Evolutionary conservation across 2,113 vertebrate species (phyloP), one percentile per base, ranked within the genome.

Genomic region (Scomber colias): DNA sequence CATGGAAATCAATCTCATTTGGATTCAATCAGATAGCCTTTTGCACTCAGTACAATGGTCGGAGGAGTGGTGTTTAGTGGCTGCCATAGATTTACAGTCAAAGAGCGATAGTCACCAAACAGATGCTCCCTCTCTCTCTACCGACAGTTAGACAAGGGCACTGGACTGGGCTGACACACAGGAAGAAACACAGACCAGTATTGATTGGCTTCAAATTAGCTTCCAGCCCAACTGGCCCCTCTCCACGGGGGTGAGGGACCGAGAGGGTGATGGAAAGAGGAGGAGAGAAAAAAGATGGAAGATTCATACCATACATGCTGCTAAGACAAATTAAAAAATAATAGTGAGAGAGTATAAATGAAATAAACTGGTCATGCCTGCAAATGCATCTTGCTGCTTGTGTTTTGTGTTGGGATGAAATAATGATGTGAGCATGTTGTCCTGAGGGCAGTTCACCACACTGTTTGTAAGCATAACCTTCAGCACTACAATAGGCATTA

Each of bases 191-290:
- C 92, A 96, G 96, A 97, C 95, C 79, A 90, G 75, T 92, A 94
- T 94, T 97, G 97, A 97, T 96, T 96, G 93, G 94, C 95, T 95
- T 96, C 95, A 96, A 97, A 97, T 96, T 96, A 95, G 91, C 92
- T 95, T 95, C 92, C 91, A 90, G 83, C 71, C 60, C 71, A 80
- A 85, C 84, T 89, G 82, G 70, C 67, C 78, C 44, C 72, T 83
- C 94, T 71, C 81, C 30, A 3, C 21, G 8, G 75, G 70, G 79
- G 10, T 21, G 73, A 31, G 17, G 64, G 24, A 12, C 13, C 45
- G 6, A 13, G 21, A 55, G 12, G 24, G 53, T 55, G 53, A 24
- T 9, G 62, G 62, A 93, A 92, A 90, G 91, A 90, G 87, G 83
- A 57, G 46, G 49, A 69, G 63, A 10, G 35, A 55, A 24, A 70